These are phyloP conservation scores for Premnoplex brunnescens DNA, from an alignment of 2,797 vertebrate genomes.

Conservation along the genomic window DNA sequence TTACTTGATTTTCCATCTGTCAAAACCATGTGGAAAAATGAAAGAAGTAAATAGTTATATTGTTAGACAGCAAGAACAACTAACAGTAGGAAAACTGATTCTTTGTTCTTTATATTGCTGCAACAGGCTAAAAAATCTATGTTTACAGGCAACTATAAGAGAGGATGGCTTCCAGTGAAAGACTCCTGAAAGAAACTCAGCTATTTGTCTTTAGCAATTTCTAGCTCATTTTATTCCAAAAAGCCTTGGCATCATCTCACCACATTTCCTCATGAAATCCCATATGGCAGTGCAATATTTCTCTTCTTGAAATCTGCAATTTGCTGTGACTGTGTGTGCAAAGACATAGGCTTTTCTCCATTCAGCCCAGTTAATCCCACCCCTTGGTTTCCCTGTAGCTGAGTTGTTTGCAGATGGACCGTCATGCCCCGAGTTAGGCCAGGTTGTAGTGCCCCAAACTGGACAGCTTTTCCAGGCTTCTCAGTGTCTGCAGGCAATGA, in stretches of 20 bases:
- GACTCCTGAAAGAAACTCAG: not conserved
- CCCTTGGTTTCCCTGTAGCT: not conserved
- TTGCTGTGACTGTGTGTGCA: not conserved
- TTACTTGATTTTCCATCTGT: not conserved
- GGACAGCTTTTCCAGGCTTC: fast-evolving
- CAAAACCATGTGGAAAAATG: not conserved
- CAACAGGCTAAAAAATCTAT: not conserved
- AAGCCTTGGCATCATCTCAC: not conserved
- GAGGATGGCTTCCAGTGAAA: not conserved
- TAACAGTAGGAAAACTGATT: not conserved
- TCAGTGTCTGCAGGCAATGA: fast-evolving
- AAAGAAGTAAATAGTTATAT: not conserved
- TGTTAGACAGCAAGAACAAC: not conserved
- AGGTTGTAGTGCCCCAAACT: fast-evolving
- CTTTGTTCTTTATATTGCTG: not conserved
- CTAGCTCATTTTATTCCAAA: not conserved
- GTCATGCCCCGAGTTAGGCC: not conserved
- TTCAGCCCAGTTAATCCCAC: not conserved
- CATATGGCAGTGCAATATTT: not conserved
- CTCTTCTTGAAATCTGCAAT: not conserved
- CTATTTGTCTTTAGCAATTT: not conserved
- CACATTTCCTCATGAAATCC: not conserved
- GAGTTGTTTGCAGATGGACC: not conserved
- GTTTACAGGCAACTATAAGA: not conserved
- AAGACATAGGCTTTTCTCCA: not conserved